Base-by-base conservation (phyloP, 2,113 vertebrate species). In the Electrona antarctica region DNA sequence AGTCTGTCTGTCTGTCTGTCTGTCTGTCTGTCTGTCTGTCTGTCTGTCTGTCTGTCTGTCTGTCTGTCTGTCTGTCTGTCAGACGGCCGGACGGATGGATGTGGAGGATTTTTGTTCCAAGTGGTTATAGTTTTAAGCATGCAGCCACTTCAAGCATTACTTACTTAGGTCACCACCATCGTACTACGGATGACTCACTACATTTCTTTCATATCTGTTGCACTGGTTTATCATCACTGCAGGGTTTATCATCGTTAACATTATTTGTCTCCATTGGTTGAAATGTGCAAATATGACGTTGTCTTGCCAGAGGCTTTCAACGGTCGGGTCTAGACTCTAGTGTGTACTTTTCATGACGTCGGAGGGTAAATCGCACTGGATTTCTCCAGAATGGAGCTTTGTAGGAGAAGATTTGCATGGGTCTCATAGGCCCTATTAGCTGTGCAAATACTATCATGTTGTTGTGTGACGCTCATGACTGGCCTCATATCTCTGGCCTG, bases 251-350 rank as follows among this genome's bases (percentile, higher is more conserved):
- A 67, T 81, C 59, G 11, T 60, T 69, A 65, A 70, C 51, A 48
- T 60, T 21, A 74, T 83, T 81, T 46, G 69, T 77, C 70, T 80
- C 63, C 76, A 85, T 86, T 78, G 76, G 21, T 73, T 63, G 55
- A 62, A 79, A 85, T 81, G 78, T 68, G 68, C 77, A 87, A 88
- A 84, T 65, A 74, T 84, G 78, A 85, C 64, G 79, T 76, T 79
- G 21, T 54, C 46, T 73, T 69, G 59, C 81, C 74, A 51, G 57
- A 72, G 55, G 74, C 81, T 74, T 84, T 87, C 82, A 76, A 78
- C 83, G 60, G 74, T 71, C 64, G 28, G 57, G 8, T 59, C 14
- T 82, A 21, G 21, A 21, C 21, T 21, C 21, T 21, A 41, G 33
- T 41, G 73, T 87, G 73, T 64, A 58, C 77, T 62, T 75, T 78